phyloP scores from a whole-genome alignment of 2,888 invertebrate species.

The Bugula neritina region DNA sequence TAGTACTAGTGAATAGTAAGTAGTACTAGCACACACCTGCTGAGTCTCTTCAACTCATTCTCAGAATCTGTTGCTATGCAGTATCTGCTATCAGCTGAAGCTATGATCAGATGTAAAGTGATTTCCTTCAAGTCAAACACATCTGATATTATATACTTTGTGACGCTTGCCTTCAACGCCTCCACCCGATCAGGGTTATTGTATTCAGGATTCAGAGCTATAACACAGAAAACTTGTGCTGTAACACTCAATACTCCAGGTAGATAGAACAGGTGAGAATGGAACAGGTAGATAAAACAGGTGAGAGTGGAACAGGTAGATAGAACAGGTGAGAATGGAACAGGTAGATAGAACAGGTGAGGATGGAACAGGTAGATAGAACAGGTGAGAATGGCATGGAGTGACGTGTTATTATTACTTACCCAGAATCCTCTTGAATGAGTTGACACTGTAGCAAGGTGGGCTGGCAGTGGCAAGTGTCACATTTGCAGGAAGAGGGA shows the following conservation, averaged over 20 bases:
- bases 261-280: too few relatives aligned
- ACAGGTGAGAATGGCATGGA: too few relatives aligned
- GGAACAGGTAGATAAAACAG: too few relatives aligned
- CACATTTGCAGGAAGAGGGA: not conserved
- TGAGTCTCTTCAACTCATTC: conserved; percentile 70
- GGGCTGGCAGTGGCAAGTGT: not conserved
- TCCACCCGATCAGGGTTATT: not conserved
- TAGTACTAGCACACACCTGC: too few relatives aligned
- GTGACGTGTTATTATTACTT: too few relatives aligned
- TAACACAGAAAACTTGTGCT: not conserved
- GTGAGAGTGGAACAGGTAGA: too few relatives aligned
- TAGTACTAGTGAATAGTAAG: too few relatives aligned
- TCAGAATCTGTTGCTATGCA: conserved; percentile 83
- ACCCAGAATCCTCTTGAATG: not conserved
- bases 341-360: too few relatives aligned
- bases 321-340: too few relatives aligned
- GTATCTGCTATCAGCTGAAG: conserved; percentile 75
- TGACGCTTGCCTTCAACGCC: conserved; percentile 67
- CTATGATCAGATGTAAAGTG: conserved; percentile 72
- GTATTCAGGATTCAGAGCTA: not conserved
- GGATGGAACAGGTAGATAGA: too few relatives aligned
- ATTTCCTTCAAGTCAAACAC: conserved; percentile 70
- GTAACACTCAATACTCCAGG: too few relatives aligned
- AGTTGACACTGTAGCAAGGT: not conserved
- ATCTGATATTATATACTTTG: conserved; percentile 74